A percentile compares a stretch with the other conserved stretches of the same genome.
Evolutionary conservation across 30 jellyfish, hydroid and myxozoan species (phyloP).

Genomic region (Aurelia sp.): DNA sequence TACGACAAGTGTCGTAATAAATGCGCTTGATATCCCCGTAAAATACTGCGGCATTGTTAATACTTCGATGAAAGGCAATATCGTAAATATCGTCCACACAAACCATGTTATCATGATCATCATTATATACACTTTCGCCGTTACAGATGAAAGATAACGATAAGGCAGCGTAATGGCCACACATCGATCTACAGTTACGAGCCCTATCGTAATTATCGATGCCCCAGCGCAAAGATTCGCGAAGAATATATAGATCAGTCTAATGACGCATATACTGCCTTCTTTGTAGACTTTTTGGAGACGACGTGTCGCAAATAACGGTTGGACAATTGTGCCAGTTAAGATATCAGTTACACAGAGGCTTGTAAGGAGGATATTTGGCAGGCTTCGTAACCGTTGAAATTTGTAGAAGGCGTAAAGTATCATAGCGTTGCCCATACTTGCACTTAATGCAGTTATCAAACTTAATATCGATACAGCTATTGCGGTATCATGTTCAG

Average conservation of each 20-base stretch:
- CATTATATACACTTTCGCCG: not conserved
- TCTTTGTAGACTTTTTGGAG: conserved; percentile 15
- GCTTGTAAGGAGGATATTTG: conserved; percentile 52
- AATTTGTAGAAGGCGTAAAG: conserved; percentile 37
- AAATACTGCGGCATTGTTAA: conserved; percentile 48
- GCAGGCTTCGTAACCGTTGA: conserved; percentile 39
- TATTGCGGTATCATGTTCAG: conserved; percentile 26
- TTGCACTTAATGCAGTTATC: conserved; percentile 41
- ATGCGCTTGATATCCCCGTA: conserved; percentile 38
- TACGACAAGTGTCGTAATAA: not conserved
- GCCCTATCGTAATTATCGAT: conserved; percentile 57
- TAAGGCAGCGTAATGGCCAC: conserved; percentile 66
- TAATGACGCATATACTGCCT: conserved; percentile 14
- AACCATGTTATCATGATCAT: conserved; percentile 17
- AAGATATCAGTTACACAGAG: conserved; percentile 59
- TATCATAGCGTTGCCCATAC: conserved; percentile 46
- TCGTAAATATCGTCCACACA: conserved; percentile 41
- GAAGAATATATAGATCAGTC: conserved; percentile 59
- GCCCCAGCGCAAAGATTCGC: conserved; percentile 73
- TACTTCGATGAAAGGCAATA: conserved; percentile 47
- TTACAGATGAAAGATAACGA: conserved; percentile 18
- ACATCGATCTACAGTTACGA: conserved; percentile 65
- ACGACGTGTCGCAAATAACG: conserved; percentile 54
- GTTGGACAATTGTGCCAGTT: conserved; percentile 66
- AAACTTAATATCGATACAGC: conserved; percentile 45